Conservation (phyloP, 2,888 invertebrate species). For the Melanophora roralis region DNA sequence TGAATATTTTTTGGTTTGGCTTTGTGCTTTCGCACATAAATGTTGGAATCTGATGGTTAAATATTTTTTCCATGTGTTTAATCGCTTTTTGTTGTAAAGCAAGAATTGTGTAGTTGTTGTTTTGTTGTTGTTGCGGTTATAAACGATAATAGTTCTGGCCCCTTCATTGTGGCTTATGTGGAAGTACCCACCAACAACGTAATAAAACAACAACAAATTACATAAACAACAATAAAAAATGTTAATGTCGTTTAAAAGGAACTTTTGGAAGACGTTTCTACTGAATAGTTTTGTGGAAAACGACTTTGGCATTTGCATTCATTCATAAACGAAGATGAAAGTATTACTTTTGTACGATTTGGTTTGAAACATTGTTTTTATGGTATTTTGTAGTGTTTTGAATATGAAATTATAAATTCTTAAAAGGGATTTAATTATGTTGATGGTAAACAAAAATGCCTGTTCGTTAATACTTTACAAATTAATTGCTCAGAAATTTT, state of each 20-base stretch:
- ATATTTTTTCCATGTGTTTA: not conserved
- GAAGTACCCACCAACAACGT: constrained; percentile 8
- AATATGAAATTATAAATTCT: too few species aligned
- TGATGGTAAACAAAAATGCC: too few species aligned
- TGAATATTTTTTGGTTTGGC: not conserved
- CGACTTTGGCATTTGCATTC: constrained; percentile 1
- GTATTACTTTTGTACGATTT: too few species aligned
- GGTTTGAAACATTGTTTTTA: too few species aligned
- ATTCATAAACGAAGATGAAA: not conserved
- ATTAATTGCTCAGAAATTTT: too few species aligned
- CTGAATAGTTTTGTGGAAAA: not conserved
- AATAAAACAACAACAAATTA: constrained; percentile 38
- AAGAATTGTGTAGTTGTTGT: not conserved
- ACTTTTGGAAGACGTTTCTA: not conserved
- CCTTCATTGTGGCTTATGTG: not conserved
- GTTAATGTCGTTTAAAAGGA: constrained; percentile 27
- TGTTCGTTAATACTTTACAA: too few species aligned
- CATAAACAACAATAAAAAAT: constrained; percentile 40
- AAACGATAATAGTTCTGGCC: constrained; percentile 7
- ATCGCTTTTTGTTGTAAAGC: not conserved
- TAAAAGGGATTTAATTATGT: too few species aligned
- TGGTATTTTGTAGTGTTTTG: too few species aligned
- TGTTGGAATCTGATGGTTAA: not conserved
- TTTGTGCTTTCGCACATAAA: not conserved
- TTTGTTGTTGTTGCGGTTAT: constrained; percentile 17